Evolutionary conservation across 2,113 vertebrate species (phyloP).

Genomic region (Rhinopomastus cyanomelas): DNA sequence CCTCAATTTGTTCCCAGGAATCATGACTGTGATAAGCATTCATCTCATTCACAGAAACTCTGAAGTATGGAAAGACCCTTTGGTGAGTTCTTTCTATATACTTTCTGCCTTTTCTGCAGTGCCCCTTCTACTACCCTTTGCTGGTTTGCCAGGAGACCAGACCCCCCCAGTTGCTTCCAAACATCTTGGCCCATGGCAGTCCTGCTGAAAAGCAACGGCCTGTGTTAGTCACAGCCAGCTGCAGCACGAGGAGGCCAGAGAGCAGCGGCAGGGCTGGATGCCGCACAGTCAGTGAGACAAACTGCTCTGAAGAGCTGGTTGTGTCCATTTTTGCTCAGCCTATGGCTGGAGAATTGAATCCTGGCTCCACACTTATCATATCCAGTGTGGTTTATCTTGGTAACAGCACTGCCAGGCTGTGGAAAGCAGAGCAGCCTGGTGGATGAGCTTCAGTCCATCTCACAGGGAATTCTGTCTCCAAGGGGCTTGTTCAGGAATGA

Average conservation of each 20-base stretch:
- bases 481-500: not conserved
- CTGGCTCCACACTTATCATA: not conserved
- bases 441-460: not conserved
- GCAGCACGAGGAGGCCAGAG: not conserved
- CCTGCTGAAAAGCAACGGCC: rapidly evolving
- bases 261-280: not conserved
- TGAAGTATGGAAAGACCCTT: conserved; percentile 57
- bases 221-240: rapidly evolving
- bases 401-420: not conserved
- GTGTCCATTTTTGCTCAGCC: not conserved
- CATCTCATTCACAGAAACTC: conserved; percentile 63
- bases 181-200: not conserved
- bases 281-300: not conserved
- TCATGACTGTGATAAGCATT: not conserved
- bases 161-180: not conserved
- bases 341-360: not conserved
- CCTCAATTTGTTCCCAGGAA: conserved; percentile 13
- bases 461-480: not conserved
- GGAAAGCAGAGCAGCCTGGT: not conserved
- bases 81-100: conserved; percentile 27
- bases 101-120: not conserved
- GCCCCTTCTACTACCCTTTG: not conserved
- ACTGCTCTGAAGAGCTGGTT: not conserved
- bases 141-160: not conserved
- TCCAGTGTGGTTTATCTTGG: not conserved